Conservation (phyloP, 1,140 invertebrate species). For the Platyscapa corneri region DNA sequence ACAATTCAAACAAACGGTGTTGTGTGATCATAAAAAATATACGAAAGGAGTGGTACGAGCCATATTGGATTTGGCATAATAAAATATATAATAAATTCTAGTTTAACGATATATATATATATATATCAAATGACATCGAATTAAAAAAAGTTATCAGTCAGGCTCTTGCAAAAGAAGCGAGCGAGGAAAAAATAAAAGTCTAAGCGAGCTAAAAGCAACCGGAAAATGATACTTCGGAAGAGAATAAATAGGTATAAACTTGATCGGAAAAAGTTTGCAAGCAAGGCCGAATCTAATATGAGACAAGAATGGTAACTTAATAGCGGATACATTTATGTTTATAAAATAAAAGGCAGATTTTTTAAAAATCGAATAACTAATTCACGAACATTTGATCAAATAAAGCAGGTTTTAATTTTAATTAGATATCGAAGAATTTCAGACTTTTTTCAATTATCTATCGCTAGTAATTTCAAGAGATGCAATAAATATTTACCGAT, state of each 20-base stretch:
- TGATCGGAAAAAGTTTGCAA: conserved; percentile 1
- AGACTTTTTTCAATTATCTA: not conserved
- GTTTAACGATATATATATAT: not conserved
- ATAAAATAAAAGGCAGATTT: not conserved
- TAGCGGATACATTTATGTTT: not conserved
- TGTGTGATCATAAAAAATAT: not conserved
- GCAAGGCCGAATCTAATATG: conserved; percentile 14
- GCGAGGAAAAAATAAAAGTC: not conserved
- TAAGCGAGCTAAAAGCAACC: not conserved
- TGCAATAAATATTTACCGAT: not conserved
- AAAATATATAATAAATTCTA: not conserved
- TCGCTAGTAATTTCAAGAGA: not conserved
- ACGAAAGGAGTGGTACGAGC: not conserved
- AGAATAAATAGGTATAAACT: conserved; percentile 25
- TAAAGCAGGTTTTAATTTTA: not conserved
- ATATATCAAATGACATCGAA: too few relatives aligned
- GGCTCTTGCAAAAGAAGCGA: not conserved
- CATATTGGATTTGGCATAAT: not conserved
- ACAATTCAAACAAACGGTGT: not conserved
- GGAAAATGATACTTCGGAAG: conserved; percentile 1
- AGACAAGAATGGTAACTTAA: conserved; percentile 15
- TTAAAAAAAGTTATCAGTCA: not conserved
- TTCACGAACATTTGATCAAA: not conserved
- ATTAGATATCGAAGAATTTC: not conserved
- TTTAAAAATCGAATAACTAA: not conserved